phyloP scores from a whole-genome alignment of 2,888 invertebrate genomes.

The Dicroscelio sp. region DNA sequence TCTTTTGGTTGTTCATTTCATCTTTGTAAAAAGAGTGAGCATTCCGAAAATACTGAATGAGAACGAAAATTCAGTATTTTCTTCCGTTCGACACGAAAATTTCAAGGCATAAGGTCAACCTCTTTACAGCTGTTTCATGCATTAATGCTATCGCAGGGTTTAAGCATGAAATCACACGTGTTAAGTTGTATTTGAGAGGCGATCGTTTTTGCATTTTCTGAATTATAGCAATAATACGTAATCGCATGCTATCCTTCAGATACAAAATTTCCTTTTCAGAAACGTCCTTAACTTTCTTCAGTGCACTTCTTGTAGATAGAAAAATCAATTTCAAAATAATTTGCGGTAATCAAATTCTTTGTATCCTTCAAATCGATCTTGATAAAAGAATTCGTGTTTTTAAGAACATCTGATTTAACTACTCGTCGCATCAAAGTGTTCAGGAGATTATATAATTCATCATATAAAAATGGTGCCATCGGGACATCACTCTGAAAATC shows the following conservation, averaged over 20 bases:
- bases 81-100: slow-evolving; percentile 22
- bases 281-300: slow-evolving; percentile 58
- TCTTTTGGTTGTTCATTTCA: slow-evolving; percentile 14
- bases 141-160: slow-evolving; percentile 41
- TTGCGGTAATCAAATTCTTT: slow-evolving; percentile 54
- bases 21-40: slow-evolving; percentile 68
- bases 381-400: slow-evolving; percentile 13
- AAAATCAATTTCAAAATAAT: slow-evolving; percentile 67
- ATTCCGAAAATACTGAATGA: slow-evolving; percentile 75
- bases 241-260: slow-evolving; percentile 52
- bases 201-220: slow-evolving; percentile 49
- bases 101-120: slow-evolving; percentile 48
- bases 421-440: slow-evolving; percentile 61
- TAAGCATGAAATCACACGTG: slow-evolving; percentile 56
- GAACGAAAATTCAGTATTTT: too few species aligned
- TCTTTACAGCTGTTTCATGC: neutral
- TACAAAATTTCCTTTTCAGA: slow-evolving; percentile 40
- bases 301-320: slow-evolving; percentile 35
- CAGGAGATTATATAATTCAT: slow-evolving; percentile 24
- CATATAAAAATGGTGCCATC: slow-evolving; percentile 75
- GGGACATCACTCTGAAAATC: slow-evolving; percentile 79
- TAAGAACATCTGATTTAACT: slow-evolving; percentile 60
- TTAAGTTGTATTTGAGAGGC: slow-evolving; percentile 47
- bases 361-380: slow-evolving; percentile 52
- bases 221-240: slow-evolving; percentile 31